Evolutionary conservation across 2,113 vertebrate genomes (phyloP).

Genomic region (Tinamus guttatus): DNA sequence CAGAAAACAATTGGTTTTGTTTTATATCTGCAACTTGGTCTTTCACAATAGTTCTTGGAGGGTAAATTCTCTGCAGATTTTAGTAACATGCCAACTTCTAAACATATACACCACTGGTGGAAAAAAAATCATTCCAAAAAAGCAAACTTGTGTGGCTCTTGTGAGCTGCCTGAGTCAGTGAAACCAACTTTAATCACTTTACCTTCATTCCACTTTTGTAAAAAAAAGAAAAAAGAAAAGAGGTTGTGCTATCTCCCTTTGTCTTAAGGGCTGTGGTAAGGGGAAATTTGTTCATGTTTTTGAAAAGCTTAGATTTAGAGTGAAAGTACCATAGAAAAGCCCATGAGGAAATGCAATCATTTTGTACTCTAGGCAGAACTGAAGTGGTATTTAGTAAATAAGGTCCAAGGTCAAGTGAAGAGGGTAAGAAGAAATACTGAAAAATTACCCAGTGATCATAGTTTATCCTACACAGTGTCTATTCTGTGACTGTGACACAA

Average conservation of each 20-base stretch:
- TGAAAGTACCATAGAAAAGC: conserved; percentile 51
- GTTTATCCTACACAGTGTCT: background rate
- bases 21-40: background rate
- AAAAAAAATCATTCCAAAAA: background rate
- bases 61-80: background rate
- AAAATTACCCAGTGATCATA: background rate
- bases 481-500: background rate
- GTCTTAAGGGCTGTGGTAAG: background rate
- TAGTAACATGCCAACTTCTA: background rate
- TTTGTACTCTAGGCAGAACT: conserved; percentile 36
- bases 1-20: background rate
- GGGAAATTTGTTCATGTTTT: background rate
- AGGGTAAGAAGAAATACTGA: conserved; percentile 23
- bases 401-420: conserved; percentile 49
- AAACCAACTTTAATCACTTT: background rate
- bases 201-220: background rate
- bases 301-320: conserved; percentile 1
- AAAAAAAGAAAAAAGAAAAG: background rate
- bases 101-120: background rate
- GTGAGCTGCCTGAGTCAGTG: background rate
- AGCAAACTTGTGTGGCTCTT: background rate
- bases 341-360: conserved; percentile 35
- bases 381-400: conserved; percentile 56
- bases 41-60: background rate
- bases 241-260: background rate